Evolutionary conservation across 2,888 invertebrate genomes (phyloP).

Genomic region (Tolmerus cingulatus): DNA sequence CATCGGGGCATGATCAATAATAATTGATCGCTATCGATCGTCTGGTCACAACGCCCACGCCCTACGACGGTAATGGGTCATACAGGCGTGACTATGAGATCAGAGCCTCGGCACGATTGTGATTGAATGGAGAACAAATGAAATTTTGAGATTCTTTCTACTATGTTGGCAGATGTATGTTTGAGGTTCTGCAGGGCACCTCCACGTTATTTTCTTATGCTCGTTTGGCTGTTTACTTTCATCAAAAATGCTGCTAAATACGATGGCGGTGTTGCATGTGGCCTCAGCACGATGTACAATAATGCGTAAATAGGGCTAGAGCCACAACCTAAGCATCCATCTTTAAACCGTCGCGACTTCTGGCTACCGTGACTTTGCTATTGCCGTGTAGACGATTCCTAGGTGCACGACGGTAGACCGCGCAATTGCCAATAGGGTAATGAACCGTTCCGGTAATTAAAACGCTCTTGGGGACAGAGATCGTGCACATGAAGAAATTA

Average conservation of each 20-base stretch:
- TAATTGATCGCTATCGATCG: slow-evolving; percentile 35
- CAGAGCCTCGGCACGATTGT: background rate
- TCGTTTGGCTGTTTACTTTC: background rate
- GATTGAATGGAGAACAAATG: slow-evolving; percentile 4
- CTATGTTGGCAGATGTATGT: background rate
- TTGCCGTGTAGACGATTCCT: background rate
- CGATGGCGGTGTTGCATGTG: background rate
- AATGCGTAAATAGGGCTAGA: background rate
- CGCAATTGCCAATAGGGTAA: slow-evolving; percentile 28
- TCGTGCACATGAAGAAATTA: slow-evolving; percentile 37
- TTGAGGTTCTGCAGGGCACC: background rate
- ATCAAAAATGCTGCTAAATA: background rate
- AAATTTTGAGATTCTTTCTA: background rate
- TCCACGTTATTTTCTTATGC: background rate
- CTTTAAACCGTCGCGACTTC: slow-evolving; percentile 6
- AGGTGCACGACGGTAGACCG: slow-evolving; percentile 21
- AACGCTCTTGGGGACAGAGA: slow-evolving; percentile 22
- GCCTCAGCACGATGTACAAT: background rate
- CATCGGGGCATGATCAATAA: slow-evolving; percentile 31
- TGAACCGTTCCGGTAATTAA: slow-evolving; percentile 43
- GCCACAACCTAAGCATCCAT: background rate
- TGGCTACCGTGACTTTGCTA: slow-evolving; percentile 2
- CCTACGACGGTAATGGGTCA: slow-evolving; percentile 3
- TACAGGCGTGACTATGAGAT: slow-evolving; percentile 23
- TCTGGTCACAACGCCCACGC: slow-evolving; percentile 22